These are phyloP conservation scores for Eupelmus urozonus DNA, from an alignment of 2,888 invertebrate genomes.

Conservation along the genomic window DNA sequence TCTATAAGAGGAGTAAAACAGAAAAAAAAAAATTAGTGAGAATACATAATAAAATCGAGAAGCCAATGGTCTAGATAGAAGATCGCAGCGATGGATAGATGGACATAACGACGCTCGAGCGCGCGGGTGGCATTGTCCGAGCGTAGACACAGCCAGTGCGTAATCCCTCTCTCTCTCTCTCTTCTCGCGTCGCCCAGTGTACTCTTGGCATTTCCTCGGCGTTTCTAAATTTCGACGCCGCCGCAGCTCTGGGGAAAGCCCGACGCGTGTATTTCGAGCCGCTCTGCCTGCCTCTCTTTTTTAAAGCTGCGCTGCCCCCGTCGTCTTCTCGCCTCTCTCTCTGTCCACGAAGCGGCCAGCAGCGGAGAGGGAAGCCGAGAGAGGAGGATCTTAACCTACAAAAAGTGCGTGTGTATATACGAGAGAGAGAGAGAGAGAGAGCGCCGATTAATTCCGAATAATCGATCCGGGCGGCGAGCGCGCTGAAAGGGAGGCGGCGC, in stretches of 20 bases:
- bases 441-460: slow-evolving; percentile 51
- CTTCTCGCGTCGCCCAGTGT: too few species aligned
- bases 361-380: neutral
- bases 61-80: too few species aligned
- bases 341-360: neutral
- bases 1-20: too few species aligned
- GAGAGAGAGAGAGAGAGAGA: slow-evolving; percentile 4
- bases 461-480: slow-evolving; percentile 34
- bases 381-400: neutral
- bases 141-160: neutral
- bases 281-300: neutral
- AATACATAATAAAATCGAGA: neutral
- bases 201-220: neutral
- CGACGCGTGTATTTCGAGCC: neutral
- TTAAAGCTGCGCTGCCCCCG: too few species aligned
- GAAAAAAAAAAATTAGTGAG: neutral
- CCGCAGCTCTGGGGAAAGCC: neutral
- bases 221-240: slow-evolving; percentile 7
- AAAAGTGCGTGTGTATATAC: too few species aligned
- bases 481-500: slow-evolving; percentile 32
- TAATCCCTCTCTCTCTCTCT: too few species aligned
- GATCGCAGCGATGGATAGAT: too few species aligned
- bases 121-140: neutral
- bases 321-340: neutral
- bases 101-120: too few species aligned